Conservation (phyloP, 2,113 vertebrate genomes). For the Empidonax alnorum region DNA sequence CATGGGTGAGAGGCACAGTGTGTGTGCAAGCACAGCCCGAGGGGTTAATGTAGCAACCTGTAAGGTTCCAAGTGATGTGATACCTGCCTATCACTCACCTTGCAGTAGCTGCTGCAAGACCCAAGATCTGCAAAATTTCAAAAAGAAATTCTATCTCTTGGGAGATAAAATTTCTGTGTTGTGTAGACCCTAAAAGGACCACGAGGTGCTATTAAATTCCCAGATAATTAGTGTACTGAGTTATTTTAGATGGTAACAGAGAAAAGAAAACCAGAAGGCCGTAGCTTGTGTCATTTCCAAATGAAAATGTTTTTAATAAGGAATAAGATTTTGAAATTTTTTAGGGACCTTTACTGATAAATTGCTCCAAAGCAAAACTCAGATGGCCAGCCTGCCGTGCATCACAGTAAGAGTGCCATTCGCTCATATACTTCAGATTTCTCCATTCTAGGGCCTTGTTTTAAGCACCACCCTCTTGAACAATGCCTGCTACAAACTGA, state of each 20-base stretch:
- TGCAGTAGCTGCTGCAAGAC: background rate
- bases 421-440: background rate
- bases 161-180: background rate
- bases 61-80: background rate
- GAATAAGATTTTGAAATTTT: background rate
- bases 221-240: background rate
- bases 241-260: background rate
- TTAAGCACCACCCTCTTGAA: background rate
- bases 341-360: background rate
- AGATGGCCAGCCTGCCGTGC: background rate
- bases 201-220: background rate
- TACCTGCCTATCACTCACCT: fast-evolving
- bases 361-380: background rate
- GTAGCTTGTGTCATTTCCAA: background rate
- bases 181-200: background rate
- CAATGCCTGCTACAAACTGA: background rate
- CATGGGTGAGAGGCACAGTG: background rate
- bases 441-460: background rate
- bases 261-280: background rate
- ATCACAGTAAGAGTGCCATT: background rate
- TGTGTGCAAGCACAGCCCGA: background rate
- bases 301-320: background rate
- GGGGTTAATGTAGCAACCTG: background rate
- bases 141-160: too few species aligned
- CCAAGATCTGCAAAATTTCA: background rate